Evolutionary conservation across 2,113 vertebrate genomes (phyloP).

Genomic region (Galemys pyrenaicus): DNA sequence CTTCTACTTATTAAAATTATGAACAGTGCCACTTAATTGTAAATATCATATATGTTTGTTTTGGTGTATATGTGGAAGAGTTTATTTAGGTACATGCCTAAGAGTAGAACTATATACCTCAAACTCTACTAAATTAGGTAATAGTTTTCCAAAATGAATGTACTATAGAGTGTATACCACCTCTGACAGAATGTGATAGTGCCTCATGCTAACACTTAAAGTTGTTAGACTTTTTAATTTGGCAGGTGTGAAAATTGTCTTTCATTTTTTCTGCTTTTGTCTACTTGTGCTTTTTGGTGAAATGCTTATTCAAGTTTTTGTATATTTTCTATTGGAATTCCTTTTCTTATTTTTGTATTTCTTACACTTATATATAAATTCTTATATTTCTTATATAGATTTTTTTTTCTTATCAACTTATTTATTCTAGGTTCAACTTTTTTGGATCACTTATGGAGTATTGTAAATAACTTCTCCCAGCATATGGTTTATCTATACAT

Average conservation of each 20-base stretch:
- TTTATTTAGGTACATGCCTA: not conserved
- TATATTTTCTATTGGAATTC: not conserved
- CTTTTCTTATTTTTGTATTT: constrained; percentile 33
- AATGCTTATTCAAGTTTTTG: constrained; percentile 21
- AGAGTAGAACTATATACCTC: not conserved
- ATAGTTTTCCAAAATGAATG: not conserved
- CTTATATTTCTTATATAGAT: constrained; percentile 8
- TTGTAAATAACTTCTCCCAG: not conserved
- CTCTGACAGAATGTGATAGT: not conserved
- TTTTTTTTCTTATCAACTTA: not conserved
- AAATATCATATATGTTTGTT: not conserved
- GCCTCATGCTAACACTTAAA: not conserved
- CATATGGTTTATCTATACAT: not conserved
- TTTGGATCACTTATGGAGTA: not conserved
- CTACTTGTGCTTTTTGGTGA: constrained; percentile 17
- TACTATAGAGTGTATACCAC: not conserved
- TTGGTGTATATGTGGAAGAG: not conserved
- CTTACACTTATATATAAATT: too few species aligned
- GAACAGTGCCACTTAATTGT: not conserved
- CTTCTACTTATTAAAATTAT: not conserved
- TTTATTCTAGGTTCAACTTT: not conserved
- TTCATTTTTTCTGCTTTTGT: constrained; percentile 7
- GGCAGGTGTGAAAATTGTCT: not conserved
- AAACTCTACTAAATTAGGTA: not conserved
- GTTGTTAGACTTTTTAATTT: not conserved